These are phyloP conservation scores for Dryobota labecula DNA, from an alignment of 2,888 invertebrate species.

Conservation along the genomic window DNA sequence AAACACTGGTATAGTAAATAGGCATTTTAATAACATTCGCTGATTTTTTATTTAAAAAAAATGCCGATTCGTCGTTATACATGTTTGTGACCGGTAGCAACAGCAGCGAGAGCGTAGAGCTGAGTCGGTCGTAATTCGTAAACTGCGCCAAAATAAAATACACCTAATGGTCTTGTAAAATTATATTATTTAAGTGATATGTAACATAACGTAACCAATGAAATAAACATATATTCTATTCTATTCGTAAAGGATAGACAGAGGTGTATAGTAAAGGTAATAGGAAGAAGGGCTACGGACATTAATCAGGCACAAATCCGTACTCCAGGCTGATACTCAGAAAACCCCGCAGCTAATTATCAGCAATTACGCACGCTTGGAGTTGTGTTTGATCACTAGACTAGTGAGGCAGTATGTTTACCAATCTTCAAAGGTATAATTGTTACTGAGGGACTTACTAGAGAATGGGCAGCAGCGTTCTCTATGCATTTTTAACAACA, in stretches of 20 bases:
- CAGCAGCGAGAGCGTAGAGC: not conserved
- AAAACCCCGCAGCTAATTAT: no score
- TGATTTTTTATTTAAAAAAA: not conserved
- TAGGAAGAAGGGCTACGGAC: not conserved
- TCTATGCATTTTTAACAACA: no score
- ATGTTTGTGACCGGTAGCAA: not conserved
- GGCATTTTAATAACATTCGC: not conserved
- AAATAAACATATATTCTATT: no score
- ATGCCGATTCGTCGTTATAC: not conserved
- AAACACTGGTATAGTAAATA: not conserved
- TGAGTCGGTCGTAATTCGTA: not conserved
- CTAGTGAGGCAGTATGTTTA: not conserved
- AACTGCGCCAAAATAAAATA: no score
- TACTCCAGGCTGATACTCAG: not conserved
- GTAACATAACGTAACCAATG: no score
- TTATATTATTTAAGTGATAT: no score
- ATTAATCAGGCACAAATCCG: not conserved
- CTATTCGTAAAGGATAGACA: not conserved
- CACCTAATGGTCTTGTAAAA: no score
- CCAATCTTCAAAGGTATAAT: not conserved
- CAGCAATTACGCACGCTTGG: not conserved
- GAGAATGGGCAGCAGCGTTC: no score
- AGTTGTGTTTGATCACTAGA: not conserved
- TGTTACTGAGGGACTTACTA: no score
- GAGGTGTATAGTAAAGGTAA: not conserved